phyloP scores from a whole-genome alignment of 2,797 vertebrate species.

The Pangasius macronema region DNA sequence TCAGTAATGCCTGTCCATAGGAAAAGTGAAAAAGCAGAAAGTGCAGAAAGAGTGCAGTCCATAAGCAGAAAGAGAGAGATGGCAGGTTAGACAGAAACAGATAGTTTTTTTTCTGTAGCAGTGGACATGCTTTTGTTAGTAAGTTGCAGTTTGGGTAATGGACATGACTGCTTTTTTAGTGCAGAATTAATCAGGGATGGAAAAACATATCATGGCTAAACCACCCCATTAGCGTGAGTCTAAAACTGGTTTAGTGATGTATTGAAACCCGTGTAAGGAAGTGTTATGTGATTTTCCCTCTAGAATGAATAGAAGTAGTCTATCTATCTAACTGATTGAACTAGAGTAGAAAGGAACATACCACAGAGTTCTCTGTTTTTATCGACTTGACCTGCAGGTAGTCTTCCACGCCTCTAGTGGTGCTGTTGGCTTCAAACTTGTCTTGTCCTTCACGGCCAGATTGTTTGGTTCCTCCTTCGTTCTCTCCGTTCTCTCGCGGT shows the following conservation, averaged over 20 bases:
- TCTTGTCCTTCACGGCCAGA: constrained; percentile 69
- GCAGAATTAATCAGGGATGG: background rate
- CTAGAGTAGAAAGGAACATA: constrained; percentile 66
- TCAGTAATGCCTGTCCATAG: constrained; percentile 92
- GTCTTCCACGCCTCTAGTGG: constrained; percentile 78
- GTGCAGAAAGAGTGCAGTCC: constrained; percentile 65
- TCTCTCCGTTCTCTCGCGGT: constrained; percentile 68
- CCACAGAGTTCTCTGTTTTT: constrained; percentile 90
- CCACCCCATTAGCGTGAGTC: background rate
- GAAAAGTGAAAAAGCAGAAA: constrained; percentile 73
- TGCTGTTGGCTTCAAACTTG: constrained; percentile 71
- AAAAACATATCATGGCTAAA: background rate
- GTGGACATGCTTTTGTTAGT: constrained; percentile 56
- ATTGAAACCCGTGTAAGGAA: constrained; percentile 3
- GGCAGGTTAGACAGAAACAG: constrained; percentile 28
- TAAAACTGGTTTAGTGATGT: constrained; percentile 7
- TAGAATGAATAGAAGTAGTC: background rate
- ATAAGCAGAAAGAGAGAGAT: constrained; percentile 57
- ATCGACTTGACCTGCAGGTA: constrained; percentile 84
- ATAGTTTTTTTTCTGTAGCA: background rate
- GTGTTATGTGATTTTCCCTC: background rate
- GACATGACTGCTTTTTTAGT: constrained; percentile 30
- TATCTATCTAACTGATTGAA: background rate
- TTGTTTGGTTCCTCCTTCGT: constrained; percentile 67
- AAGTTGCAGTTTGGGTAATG: constrained; percentile 20